Evolutionary conservation across 1,140 invertebrate genomes (phyloP), one percentile per base, ranked within the genome.

Genomic region (Batillaria attramentaria): DNA sequence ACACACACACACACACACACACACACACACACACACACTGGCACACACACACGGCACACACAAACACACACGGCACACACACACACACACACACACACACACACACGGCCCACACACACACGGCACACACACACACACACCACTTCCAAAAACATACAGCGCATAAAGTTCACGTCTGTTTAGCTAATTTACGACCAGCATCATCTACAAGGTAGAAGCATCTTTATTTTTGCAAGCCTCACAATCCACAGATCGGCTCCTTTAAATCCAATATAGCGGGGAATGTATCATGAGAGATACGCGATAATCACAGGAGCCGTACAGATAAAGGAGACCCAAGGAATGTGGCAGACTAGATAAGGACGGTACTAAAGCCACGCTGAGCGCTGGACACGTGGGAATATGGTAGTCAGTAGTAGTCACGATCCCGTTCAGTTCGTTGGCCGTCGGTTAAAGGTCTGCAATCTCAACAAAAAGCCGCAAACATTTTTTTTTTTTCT

Each of bases 201-300:
- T 5, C 8, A 33, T 5, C 68, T 8, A n/a, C 28, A 35, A 8
- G 13, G 4, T 72, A 35, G 41, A 2, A 20, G 37, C 28, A 13
- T 42, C 70, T 46, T 20, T 72, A 35, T 42, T 20, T 72, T n/a
- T 72, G 39, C 43, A 35, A 42, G 39, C 33, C 70, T 72, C 37
- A 42, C 41, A 18, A 24, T 54, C n/a, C 35, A 16, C 35, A 16
- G n/a, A n/a, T 46, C 3, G 20, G 16, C 8, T 33, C 35, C 33
- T 60, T 33, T 75, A n/a, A n/a, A n/a, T n/a, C n/a, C n/a, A n/a
- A n/a, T n/a, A n/a, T n/a, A n/a, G n/a, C n/a, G n/a, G n/a, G n/a
- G n/a, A n/a, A n/a, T n/a, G n/a, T n/a, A n/a, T n/a, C n/a, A n/a
- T n/a, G n/a, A n/a, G n/a, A n/a, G n/a, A n/a, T n/a, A n/a, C n/a